Conservation (phyloP, 1,140 invertebrate genomes). For the Zaprionus vittiger region DNA sequence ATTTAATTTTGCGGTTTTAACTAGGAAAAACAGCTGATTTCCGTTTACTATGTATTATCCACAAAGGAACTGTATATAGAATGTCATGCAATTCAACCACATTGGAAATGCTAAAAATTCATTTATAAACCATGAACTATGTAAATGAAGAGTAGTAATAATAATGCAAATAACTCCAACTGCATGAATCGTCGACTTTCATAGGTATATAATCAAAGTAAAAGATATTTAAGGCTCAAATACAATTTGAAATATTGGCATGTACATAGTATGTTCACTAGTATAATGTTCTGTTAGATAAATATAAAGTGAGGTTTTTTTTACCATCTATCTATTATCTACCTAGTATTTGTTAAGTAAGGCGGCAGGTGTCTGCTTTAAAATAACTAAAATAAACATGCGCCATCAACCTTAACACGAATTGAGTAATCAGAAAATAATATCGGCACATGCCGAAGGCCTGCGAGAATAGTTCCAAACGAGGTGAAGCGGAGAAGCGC, state of each 20-base stretch:
- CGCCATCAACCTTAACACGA: slow-evolving; percentile 36
- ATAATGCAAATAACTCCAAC: background rate
- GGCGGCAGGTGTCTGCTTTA: slow-evolving; percentile 9
- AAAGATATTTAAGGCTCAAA: background rate
- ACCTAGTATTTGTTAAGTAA: background rate
- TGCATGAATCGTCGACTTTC: background rate
- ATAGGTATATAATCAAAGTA: background rate
- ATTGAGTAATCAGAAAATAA: slow-evolving; percentile 45
- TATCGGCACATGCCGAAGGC: slow-evolving; percentile 18
- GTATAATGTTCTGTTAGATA: too few species aligned
- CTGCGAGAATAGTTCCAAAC: background rate
- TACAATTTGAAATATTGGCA: too few species aligned
- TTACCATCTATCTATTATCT: slow-evolving; percentile 21
- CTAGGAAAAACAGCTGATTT: background rate
- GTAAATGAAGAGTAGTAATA: background rate
- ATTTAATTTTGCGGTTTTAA: slow-evolving; percentile 9
- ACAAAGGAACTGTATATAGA: background rate
- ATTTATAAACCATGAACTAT: background rate
- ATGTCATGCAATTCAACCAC: background rate
- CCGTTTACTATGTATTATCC: background rate
- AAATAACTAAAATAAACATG: slow-evolving; percentile 27
- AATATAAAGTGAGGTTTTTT: background rate
- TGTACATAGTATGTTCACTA: too few species aligned
- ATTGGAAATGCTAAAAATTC: background rate
- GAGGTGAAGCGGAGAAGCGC: slow-evolving; percentile 10